A percentile compares a stretch with the other conserved stretches of the same genome.
Conservation (phyloP, 2,888 invertebrate genomes). For the Biston stratarius region DNA sequence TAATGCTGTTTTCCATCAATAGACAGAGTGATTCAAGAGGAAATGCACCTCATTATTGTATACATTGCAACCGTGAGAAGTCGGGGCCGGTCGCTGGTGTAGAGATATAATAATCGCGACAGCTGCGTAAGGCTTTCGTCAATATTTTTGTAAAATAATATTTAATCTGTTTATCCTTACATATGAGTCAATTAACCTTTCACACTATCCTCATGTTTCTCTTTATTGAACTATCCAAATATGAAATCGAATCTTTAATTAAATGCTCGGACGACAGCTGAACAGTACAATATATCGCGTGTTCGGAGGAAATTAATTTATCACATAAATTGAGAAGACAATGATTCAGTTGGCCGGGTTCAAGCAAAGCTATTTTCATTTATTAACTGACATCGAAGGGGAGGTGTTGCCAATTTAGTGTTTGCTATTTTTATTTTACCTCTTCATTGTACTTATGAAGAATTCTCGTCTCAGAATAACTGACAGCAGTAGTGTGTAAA, state of each 20-base stretch:
- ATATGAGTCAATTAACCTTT: constrained; percentile 39
- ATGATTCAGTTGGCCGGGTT: constrained; percentile 20
- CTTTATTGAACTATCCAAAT: constrained; percentile 41
- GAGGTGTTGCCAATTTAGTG: constrained; percentile 7
- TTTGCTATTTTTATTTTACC: constrained; percentile 2
- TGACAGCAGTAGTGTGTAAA: too few species aligned
- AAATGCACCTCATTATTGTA: too few species aligned
- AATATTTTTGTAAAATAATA: background rate
- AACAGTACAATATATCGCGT: constrained; percentile 26
- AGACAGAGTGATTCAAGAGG: too few species aligned
- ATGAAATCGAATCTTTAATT: constrained; percentile 38
- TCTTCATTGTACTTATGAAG: too few species aligned
- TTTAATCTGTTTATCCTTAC: constrained; percentile 9
- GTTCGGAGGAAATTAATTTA: constrained; percentile 32
- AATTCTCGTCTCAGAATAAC: too few species aligned
- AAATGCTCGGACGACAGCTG: constrained; percentile 25
- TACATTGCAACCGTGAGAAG: too few species aligned
- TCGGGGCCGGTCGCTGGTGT: too few species aligned
- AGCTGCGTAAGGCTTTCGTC: background rate
- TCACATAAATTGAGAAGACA: constrained; percentile 22
- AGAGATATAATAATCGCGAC: too few species aligned
- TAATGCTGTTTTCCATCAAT: too few species aligned
- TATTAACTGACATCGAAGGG: constrained; percentile 12
- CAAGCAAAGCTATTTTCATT: constrained; percentile 18
- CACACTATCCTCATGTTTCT: constrained; percentile 21